Conservation (phyloP, 2,797 vertebrate genomes). For the Rhyacichthys aspro region DNA sequence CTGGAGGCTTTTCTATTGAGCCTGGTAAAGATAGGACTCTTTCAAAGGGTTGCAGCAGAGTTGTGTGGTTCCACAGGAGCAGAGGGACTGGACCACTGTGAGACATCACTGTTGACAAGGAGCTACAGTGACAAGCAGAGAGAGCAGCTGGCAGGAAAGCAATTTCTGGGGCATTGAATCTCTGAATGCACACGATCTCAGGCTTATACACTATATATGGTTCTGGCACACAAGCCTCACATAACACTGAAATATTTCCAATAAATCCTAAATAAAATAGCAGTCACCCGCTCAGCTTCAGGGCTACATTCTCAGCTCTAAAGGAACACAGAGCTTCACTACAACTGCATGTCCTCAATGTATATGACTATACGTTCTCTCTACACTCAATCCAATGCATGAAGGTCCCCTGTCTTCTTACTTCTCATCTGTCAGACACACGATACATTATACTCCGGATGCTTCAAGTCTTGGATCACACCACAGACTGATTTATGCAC, state of each 20-base stretch:
- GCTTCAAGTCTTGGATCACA: slow-evolving; percentile 36
- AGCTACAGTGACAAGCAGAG: slow-evolving; percentile 41
- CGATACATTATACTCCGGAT: slow-evolving; percentile 27
- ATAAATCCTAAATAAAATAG: too few relatives aligned
- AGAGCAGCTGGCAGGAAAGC: slow-evolving; percentile 42
- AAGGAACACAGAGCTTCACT: too few relatives aligned
- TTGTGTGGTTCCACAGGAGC: slow-evolving; percentile 27
- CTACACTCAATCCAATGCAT: too few relatives aligned
- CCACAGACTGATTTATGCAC: slow-evolving; percentile 55
- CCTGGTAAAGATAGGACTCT: not conserved
- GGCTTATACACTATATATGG: slow-evolving; percentile 22
- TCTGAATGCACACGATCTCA: slow-evolving; percentile 33
- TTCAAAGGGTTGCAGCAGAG: not conserved
- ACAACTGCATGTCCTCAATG: not conserved
- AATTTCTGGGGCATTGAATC: slow-evolving; percentile 29
- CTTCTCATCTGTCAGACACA: slow-evolving; percentile 43
- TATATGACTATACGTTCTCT: too few relatives aligned
- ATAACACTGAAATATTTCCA: too few relatives aligned
- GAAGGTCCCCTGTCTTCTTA: not conserved
- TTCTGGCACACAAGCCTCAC: slow-evolving; percentile 7
- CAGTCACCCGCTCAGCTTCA: too few relatives aligned
- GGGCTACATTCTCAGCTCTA: too few relatives aligned
- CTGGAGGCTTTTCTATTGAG: not conserved
- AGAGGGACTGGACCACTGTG: slow-evolving; percentile 16
- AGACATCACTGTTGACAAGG: slow-evolving; percentile 26